A percentile compares a stretch with the other conserved stretches of the same genome.
These are phyloP conservation scores for Python bivittatus DNA, from an alignment of 2,113 vertebrate genomes.

Conservation along the genomic window DNA sequence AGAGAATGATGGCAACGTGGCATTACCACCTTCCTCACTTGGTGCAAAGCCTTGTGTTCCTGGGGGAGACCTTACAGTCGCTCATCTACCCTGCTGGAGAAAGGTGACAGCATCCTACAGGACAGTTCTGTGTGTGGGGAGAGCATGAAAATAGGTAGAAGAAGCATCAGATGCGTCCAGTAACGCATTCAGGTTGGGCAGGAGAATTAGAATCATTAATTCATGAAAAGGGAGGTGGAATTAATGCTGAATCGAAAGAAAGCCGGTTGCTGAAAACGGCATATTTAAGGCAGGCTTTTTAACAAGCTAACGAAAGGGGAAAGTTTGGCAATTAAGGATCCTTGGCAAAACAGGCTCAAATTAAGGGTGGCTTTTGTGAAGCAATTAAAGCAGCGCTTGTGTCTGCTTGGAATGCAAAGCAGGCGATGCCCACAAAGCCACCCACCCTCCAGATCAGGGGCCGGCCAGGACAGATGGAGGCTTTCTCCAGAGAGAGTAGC, in stretches of 20 bases:
- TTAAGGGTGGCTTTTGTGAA: neutral
- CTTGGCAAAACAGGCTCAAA: slow-evolving; percentile 1
- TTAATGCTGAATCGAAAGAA: slow-evolving; percentile 8
- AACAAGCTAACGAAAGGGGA: neutral
- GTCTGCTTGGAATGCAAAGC: slow-evolving; percentile 10
- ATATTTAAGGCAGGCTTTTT: neutral
- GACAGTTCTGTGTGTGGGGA: too few species aligned
- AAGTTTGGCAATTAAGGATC: slow-evolving; percentile 9
- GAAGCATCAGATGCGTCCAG: too few species aligned
- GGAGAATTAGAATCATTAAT: neutral
- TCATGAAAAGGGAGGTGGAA: neutral
- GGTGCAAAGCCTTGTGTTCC: neutral
- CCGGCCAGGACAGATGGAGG: neutral
- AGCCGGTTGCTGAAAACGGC: neutral
- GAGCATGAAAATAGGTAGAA: accelerated
- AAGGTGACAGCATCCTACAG: neutral
- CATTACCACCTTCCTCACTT: neutral
- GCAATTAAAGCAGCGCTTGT: slow-evolving; percentile 1
- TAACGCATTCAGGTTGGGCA: neutral
- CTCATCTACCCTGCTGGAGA: neutral
- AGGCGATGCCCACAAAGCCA: neutral
- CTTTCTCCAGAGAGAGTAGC: neutral
- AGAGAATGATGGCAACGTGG: neutral
- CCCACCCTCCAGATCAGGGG: neutral
- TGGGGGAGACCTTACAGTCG: neutral